Evolutionary conservation across 2,113 vertebrate species (phyloP).

Genomic region (Hemiscyllium ocellatum): DNA sequence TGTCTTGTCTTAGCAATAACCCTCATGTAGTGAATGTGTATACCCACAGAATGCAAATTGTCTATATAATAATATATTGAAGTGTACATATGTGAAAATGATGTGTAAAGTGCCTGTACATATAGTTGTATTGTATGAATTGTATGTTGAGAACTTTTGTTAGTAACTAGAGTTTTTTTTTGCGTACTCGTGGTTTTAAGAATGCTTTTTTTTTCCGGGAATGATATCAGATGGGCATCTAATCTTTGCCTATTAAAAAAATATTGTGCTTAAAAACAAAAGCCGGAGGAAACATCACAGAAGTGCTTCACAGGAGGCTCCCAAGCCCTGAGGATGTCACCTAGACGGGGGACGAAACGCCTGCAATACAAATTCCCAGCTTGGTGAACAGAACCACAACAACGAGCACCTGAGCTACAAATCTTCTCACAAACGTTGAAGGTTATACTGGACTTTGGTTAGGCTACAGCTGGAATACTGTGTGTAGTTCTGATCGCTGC

Average conservation of each 20-base stretch:
- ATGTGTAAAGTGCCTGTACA: constrained; percentile 70
- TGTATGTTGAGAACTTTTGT: constrained; percentile 1
- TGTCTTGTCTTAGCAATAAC: not conserved
- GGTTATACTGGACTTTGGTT: too few relatives aligned
- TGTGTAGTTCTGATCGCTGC: too few relatives aligned
- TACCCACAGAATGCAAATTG: constrained; percentile 51
- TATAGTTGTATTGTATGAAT: constrained; percentile 54
- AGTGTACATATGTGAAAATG: constrained; percentile 72
- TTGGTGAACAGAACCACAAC: too few relatives aligned
- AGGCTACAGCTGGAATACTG: too few relatives aligned
- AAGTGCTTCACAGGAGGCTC: too few relatives aligned
- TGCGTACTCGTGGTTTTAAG: constrained; percentile 15
- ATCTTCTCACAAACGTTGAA: too few relatives aligned
- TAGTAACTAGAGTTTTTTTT: constrained; percentile 9
- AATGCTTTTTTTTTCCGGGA: too few relatives aligned
- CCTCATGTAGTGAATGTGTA: constrained; percentile 32
- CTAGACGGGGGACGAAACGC: too few relatives aligned
- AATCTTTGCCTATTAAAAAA: constrained; percentile 31
- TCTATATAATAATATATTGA: constrained; percentile 80
- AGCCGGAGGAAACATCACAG: too few relatives aligned
- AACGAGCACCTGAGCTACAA: too few relatives aligned
- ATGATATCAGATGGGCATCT: not conserved
- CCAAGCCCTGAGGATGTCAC: too few relatives aligned
- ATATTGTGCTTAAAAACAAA: not conserved
- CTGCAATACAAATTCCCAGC: too few relatives aligned